Evolutionary conservation across 2,797 vertebrate species (phyloP).

Genomic region (Philypnodon macrostomus): DNA sequence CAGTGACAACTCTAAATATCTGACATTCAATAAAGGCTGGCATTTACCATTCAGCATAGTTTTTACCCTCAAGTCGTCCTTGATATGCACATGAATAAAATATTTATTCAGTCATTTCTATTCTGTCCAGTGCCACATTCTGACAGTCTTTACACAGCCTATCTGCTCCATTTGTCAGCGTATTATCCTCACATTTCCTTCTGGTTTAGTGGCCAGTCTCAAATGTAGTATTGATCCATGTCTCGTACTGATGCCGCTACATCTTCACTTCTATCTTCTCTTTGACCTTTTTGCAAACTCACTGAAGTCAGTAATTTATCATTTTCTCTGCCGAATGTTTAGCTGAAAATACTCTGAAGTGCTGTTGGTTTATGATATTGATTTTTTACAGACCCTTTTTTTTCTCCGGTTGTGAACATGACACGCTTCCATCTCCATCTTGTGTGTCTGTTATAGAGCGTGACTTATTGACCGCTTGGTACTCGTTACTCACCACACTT

Average conservation of each 20-base stretch:
- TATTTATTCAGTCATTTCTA: no score
- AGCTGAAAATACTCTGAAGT: constrained; percentile 6
- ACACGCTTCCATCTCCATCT: constrained; percentile 75
- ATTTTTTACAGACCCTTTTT: constrained; percentile 77
- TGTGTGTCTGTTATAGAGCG: constrained; percentile 81
- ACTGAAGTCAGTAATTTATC: constrained; percentile 1
- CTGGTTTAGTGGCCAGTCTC: constrained; percentile 84
- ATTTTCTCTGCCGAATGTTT: constrained; percentile 2
- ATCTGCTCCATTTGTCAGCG: constrained; percentile 86
- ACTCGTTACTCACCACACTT: constrained; percentile 78
- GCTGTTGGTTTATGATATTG: constrained; percentile 71
- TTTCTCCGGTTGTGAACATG: no score
- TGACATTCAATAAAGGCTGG: no score
- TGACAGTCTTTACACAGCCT: constrained; percentile 86
- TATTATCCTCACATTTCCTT: constrained; percentile 87
- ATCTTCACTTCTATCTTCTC: constrained; percentile 25
- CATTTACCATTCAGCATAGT: no score
- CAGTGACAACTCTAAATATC: no score
- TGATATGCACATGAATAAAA: no score
- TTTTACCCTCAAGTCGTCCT: no score
- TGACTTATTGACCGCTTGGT: constrained; percentile 89
- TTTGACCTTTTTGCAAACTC: constrained; percentile 75
- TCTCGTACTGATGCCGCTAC: constrained; percentile 48
- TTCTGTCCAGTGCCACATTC: constrained; percentile 36
- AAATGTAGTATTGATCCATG: constrained; percentile 90